Evolutionary conservation across 2,888 invertebrate species (phyloP), one percentile per base, ranked within the genome.

Genomic region (Fabriciana adippe): DNA sequence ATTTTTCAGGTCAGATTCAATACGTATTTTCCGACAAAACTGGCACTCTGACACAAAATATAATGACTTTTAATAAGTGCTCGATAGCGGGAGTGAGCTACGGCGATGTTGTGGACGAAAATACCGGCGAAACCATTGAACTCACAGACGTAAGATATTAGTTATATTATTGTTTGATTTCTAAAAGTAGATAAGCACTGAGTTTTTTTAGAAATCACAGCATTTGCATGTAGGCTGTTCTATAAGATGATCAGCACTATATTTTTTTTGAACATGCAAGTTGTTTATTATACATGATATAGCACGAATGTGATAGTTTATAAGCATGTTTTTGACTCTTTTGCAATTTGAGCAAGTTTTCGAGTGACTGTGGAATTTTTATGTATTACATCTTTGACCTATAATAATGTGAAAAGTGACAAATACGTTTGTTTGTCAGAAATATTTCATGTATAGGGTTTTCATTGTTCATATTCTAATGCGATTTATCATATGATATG

Each of bases 11-110:
- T 76, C 99, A 99, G 93, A 99, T 99, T 81, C 98, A 99, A 90
- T 99, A 99, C 92, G 97, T 99, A 84, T 99, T 99, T 93, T 99
- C 99, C 61, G 99, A 99, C 90, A 99, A 99, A 93, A 99, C 99
- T 72, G 99, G 99, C 79, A 99, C 99, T 15, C 93, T 99, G 68
- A 99, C 99, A 41, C 99, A 99, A 94, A 99, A 99, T 89, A 99
- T 99, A 78, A 99, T 99, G 99, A 98, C 99, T 67, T 99, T 99
- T 90, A 99, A 99, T 92, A 99, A 99, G 93, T 99, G 99, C 88
- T 98, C 99, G 72, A 98, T 99, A 76, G 97, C 96, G 75, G 99
- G 98, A 6, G 94, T 95, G 75, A 94, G 96, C 67, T 99, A 98
- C 88, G 99, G 99, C 21, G 99, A 99, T 87, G 93, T 97, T 67